A percentile compares a stretch with the other conserved stretches of the same genome.
Conservation (phyloP, 2,113 vertebrate genomes). For the Malurus alboscapulatus region DNA sequence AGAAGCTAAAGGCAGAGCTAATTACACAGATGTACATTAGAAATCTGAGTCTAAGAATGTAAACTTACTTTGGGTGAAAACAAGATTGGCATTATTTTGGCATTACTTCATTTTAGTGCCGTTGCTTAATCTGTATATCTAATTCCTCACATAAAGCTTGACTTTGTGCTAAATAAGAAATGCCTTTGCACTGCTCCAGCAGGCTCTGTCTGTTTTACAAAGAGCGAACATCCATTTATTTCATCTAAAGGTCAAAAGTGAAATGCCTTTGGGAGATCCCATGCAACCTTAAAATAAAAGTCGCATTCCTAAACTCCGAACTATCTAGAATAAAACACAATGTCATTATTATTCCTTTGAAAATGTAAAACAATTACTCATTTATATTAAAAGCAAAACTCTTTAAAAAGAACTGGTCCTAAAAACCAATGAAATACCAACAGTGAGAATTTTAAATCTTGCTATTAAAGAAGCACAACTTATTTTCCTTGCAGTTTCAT, state of each 20-base stretch:
- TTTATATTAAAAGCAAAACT: constrained; percentile 63
- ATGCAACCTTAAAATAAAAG: constrained; percentile 79
- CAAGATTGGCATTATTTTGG: constrained; percentile 32
- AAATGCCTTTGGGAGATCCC: constrained; percentile 71
- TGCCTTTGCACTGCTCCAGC: constrained; percentile 39
- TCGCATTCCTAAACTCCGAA: constrained; percentile 68
- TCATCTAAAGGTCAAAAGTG: constrained; percentile 74
- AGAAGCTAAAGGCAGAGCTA: neutral
- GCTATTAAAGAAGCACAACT: neutral
- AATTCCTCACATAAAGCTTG: constrained; percentile 58
- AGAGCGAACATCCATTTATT: constrained; percentile 42
- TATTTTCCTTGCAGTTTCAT: neutral
- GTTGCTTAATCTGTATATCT: constrained; percentile 58
- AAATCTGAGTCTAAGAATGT: neutral
- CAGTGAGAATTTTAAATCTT: constrained; percentile 23
- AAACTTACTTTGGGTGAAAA: constrained; percentile 29
- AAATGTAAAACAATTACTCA: constrained; percentile 65
- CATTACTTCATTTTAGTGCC: constrained; percentile 44
- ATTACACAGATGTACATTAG: neutral
- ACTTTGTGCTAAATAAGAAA: constrained; percentile 68
- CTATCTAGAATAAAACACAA: constrained; percentile 71
- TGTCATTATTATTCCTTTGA: constrained; percentile 73
- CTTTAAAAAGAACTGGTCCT: constrained; percentile 42
- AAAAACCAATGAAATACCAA: neutral
- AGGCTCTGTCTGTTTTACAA: neutral